Evolutionary conservation across 2,888 invertebrate genomes (phyloP), one percentile per base, ranked within the genome.

Genomic region (Volucella bombylans): DNA sequence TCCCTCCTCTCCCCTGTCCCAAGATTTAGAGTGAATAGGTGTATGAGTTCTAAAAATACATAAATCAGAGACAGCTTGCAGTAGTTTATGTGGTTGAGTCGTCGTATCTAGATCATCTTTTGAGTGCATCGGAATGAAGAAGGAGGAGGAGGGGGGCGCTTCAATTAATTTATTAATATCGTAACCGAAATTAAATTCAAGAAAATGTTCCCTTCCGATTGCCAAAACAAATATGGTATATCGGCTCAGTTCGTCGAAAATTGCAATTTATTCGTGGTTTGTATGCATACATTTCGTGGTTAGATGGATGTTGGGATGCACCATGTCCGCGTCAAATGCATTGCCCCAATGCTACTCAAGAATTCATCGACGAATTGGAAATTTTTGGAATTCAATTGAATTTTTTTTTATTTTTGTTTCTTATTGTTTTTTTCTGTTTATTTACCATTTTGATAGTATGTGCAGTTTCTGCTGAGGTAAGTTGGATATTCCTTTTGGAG

Each of bases 391-490:
- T 55, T 57, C 18, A 15, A 45, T 43, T 55, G 45, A 15, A 43
- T 52, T 78, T 39, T 43, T 38, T 39, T 55, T 74, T 6, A 49
- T 41, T 31, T 31, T 31, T 31, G 31, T 6, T 6, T 23, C 3
- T 74, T 6, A 49, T 41, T 31, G 4, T 31, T 31, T 4, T 6
- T 6, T 31, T 31, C 6, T 31, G 31, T 31, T 55, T 65, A 57
- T 69, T 83, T 76, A 83, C 83, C 83, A 83, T 83, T 69, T 83
- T 83, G 61, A 80, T 55, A 50, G 71, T 65, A 52, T 79, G 43
- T 69, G 79, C 79, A 50, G 71, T 65, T 59, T 79, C 49, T 69
- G 79, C 79, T 79, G 79, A 69, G 64, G 43, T 61, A 79, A 65
- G 73, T 55, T 79, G 69, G 69, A 67, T 83, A 83, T 80, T 74